Conservation (phyloP, 2,888 invertebrate genomes). For the Coleophora deauratella region DNA sequence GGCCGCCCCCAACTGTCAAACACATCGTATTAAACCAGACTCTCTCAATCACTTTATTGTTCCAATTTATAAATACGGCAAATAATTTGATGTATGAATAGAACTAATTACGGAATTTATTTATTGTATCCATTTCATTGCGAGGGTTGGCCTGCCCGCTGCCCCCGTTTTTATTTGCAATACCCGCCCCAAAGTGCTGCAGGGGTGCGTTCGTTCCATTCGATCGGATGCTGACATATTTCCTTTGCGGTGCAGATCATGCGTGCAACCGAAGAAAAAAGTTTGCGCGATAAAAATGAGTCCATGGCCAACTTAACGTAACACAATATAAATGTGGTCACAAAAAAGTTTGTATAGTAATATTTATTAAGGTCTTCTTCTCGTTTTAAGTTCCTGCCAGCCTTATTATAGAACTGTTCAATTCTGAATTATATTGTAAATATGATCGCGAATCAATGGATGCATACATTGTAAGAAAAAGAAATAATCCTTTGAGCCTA, state of each 20-base stretch:
- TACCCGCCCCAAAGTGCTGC: constrained; percentile 39
- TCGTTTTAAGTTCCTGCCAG: too few species aligned
- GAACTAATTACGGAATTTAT: constrained; percentile 64
- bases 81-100: constrained; percentile 65
- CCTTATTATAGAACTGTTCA: constrained; percentile 18
- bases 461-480: constrained; percentile 28
- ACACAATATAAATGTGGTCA: constrained; percentile 13
- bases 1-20: constrained; percentile 54
- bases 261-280: constrained; percentile 12
- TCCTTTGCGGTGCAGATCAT: constrained; percentile 18
- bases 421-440: constrained; percentile 18
- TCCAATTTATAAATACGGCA: constrained; percentile 34
- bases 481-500: constrained; percentile 15
- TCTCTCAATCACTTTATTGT: constrained; percentile 27
- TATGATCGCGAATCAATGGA: constrained; percentile 20
- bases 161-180: constrained; percentile 53
- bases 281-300: background rate
- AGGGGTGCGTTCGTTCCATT: constrained; percentile 31
- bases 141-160: constrained; percentile 33
- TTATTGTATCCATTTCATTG: constrained; percentile 66
- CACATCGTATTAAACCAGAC: constrained; percentile 32
- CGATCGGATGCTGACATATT: constrained; percentile 41
- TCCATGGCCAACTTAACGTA: background rate
- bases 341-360: constrained; percentile 11
- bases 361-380: background rate